Conservation (phyloP, 2,797 vertebrate species). For the Parotocinclus haroldoi region DNA sequence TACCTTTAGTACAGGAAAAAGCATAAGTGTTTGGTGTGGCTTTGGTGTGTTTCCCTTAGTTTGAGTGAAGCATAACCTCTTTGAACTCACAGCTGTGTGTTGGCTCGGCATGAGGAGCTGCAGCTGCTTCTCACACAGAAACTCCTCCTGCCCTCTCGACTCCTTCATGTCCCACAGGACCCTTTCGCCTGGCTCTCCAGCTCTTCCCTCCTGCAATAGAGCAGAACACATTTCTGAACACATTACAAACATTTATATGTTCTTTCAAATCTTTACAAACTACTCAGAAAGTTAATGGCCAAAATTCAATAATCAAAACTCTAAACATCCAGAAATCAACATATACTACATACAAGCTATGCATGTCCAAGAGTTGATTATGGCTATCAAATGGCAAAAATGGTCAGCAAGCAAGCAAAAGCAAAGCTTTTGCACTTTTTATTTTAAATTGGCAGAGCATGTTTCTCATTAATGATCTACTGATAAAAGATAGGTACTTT, state of each 20-base stretch:
- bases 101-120: slow-evolving; percentile 68
- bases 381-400: too few relatives aligned
- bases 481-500: too few relatives aligned
- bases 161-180: slow-evolving; percentile 79
- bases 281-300: background rate
- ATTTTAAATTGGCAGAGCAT: too few relatives aligned
- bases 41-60: slow-evolving; percentile 40
- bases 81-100: slow-evolving; percentile 68
- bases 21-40: slow-evolving; percentile 36
- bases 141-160: slow-evolving; percentile 74
- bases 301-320: background rate
- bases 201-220: slow-evolving; percentile 60
- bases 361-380: too few relatives aligned
- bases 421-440: too few relatives aligned
- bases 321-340: background rate
- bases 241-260: background rate
- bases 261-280: background rate
- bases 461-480: too few relatives aligned
- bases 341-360: background rate
- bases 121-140: slow-evolving; percentile 83
- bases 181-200: slow-evolving; percentile 77
- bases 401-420: too few relatives aligned
- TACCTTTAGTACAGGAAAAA: slow-evolving; percentile 8
- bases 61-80: slow-evolving; percentile 49
- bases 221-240: slow-evolving; percentile 34